Conservation (phyloP, 2,888 invertebrate genomes). For the Nomada fabriciana region DNA sequence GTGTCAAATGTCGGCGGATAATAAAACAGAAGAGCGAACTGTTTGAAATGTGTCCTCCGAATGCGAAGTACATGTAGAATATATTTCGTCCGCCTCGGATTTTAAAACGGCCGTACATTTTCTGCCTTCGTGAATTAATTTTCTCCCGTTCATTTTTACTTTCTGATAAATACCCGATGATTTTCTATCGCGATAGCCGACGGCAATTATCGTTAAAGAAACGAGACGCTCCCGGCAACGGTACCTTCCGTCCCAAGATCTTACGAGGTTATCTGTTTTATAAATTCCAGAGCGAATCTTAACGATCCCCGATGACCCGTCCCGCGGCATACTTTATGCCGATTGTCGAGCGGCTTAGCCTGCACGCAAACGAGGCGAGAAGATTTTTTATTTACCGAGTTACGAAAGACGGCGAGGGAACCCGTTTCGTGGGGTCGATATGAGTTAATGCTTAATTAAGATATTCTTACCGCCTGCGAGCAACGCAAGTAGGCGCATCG, state of each 20-base stretch:
- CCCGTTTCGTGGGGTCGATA: slow-evolving; percentile 9
- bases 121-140: too few species aligned
- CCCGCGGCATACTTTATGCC: background rate
- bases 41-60: too few species aligned
- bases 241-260: background rate
- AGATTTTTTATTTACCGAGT: slow-evolving; percentile 14
- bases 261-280: background rate
- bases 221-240: background rate
- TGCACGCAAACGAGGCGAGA: background rate
- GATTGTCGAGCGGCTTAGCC: background rate
- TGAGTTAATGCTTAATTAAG: slow-evolving; percentile 51
- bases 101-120: too few species aligned
- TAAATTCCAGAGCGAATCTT: background rate
- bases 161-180: too few species aligned
- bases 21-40: too few species aligned
- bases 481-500: background rate
- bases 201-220: background rate
- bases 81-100: too few species aligned
- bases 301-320: slow-evolving; percentile 1
- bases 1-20: too few species aligned
- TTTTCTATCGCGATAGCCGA: background rate
- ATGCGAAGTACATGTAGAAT: too few species aligned
- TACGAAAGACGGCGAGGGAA: slow-evolving; percentile 26
- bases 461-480: slow-evolving; percentile 36
- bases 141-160: too few species aligned